Evolutionary conservation across 1,140 invertebrate genomes (phyloP).

Genomic region (Cephus cinctus): DNA sequence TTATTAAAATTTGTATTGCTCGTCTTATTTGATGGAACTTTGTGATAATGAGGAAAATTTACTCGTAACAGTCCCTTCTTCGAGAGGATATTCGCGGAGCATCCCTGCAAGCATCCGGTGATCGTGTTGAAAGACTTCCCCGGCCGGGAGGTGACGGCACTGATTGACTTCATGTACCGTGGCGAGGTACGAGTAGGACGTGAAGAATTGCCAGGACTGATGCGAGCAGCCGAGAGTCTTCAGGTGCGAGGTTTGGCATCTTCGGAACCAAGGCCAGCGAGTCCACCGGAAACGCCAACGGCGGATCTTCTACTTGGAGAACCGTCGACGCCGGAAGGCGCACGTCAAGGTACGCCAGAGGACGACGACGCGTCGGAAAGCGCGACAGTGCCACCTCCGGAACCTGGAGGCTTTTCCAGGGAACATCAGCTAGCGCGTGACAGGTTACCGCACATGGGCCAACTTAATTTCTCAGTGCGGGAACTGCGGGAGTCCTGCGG

Average conservation of each 20-base stretch:
- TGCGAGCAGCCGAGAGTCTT: conserved; percentile 82
- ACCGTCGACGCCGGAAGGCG: conserved; percentile 60
- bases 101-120: conserved; percentile 91
- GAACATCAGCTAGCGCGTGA: conserved; percentile 25
- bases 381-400: conserved; percentile 19
- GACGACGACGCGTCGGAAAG: conserved; percentile 44
- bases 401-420: conserved; percentile 17
- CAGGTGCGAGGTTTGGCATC: conserved; percentile 78
- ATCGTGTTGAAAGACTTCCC: conserved; percentile 87
- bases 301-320: conserved; percentile 55
- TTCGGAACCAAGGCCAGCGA: conserved; percentile 59
- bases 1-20: too few relatives aligned
- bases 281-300: conserved; percentile 58
- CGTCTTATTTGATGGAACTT: too few relatives aligned
- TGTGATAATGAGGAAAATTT: conserved; percentile 4
- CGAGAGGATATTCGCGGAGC: conserved; percentile 83
- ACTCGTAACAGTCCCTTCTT: conserved; percentile 77
- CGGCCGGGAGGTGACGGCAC: conserved; percentile 81
- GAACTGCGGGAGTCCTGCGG: conserved; percentile 58
- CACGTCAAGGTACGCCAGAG: conserved; percentile 54
- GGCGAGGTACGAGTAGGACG: conserved; percentile 85
- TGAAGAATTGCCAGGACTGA: conserved; percentile 76
- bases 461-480: conserved; percentile 54
- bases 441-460: conserved; percentile 55
- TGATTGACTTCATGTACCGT: conserved; percentile 91